These are phyloP conservation scores for Oceanodroma leucorhoa DNA, from an alignment of 2,797 vertebrate species.

Conservation along the genomic window DNA sequence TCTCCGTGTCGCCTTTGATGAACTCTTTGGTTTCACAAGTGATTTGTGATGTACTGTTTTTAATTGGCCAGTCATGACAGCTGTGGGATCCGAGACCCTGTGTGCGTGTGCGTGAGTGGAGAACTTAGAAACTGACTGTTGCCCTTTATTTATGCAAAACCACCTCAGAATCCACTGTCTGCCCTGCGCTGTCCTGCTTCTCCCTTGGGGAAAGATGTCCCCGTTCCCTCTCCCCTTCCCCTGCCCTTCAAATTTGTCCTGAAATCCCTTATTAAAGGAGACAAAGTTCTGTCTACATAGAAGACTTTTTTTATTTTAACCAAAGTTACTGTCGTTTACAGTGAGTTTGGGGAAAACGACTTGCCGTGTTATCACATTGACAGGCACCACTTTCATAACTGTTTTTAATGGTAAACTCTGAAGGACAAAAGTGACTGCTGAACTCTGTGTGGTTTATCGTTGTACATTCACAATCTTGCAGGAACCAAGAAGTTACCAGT, in stretches of 20 bases:
- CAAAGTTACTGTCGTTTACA: slow-evolving; percentile 99
- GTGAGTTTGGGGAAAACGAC: slow-evolving; percentile 94
- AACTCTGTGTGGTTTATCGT: slow-evolving; percentile 90
- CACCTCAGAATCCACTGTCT: slow-evolving; percentile 96
- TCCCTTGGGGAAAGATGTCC: slow-evolving; percentile 83
- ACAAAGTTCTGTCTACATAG: slow-evolving; percentile 89
- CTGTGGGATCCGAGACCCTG: slow-evolving; percentile 88
- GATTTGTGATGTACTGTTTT: slow-evolving; percentile 99
- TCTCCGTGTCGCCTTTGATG: slow-evolving; percentile 97
- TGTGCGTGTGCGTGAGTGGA: slow-evolving; percentile 88
- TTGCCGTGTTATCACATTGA: slow-evolving; percentile 86
- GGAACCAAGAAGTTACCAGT: slow-evolving; percentile 85
- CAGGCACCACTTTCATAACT: slow-evolving; percentile 82
- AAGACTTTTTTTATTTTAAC: slow-evolving; percentile 97
- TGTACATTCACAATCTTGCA: slow-evolving; percentile 90
- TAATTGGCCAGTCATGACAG: slow-evolving; percentile 99
- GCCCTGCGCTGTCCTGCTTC: slow-evolving; percentile 85
- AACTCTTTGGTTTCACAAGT: slow-evolving; percentile 99
- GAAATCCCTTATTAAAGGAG: slow-evolving; percentile 83
- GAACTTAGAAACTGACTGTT: slow-evolving; percentile 96
- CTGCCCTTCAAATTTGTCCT: slow-evolving; percentile 72
- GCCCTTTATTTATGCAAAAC: slow-evolving; percentile 99
- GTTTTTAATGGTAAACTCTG: slow-evolving; percentile 83
- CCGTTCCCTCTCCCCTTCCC: slow-evolving; percentile 60
- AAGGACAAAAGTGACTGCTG: slow-evolving; percentile 88